Evolutionary conservation across 2,797 vertebrate species (phyloP).

Genomic region (Micropoecilia bifurca): DNA sequence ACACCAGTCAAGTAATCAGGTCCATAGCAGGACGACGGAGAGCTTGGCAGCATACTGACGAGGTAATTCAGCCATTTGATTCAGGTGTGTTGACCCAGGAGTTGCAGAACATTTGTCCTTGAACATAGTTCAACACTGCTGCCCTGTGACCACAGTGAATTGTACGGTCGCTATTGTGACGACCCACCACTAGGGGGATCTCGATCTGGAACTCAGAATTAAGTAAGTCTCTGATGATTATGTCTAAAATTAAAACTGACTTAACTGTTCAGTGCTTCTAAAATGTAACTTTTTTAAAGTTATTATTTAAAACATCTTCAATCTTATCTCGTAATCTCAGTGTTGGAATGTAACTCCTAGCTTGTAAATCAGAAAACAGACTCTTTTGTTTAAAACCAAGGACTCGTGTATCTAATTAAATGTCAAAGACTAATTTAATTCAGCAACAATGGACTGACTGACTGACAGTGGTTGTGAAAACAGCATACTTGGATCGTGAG

Average conservation of each 20-base stretch:
- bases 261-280: neutral
- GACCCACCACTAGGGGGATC: neutral
- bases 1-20: too few species aligned
- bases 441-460: conserved; percentile 4
- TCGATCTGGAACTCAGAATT: neutral
- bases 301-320: neutral
- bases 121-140: too few species aligned
- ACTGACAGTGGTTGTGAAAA: neutral
- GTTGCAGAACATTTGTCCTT: too few species aligned
- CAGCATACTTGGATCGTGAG: conserved; percentile 6
- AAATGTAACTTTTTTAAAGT: neutral
- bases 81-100: too few species aligned
- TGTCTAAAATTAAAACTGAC: neutral
- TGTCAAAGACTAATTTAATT: neutral
- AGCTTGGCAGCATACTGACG: too few species aligned
- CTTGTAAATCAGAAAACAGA: neutral
- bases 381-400: neutral
- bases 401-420: neutral
- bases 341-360: neutral
- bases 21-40: too few species aligned
- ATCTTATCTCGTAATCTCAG: neutral
- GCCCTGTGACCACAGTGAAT: too few species aligned
- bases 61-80: too few species aligned
- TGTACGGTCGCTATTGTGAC: too few species aligned
- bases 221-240: neutral